Evolutionary conservation across 2,888 invertebrate species (phyloP), one percentile per base, ranked within the genome.

Genomic region (Apodemia hepburni): DNA sequence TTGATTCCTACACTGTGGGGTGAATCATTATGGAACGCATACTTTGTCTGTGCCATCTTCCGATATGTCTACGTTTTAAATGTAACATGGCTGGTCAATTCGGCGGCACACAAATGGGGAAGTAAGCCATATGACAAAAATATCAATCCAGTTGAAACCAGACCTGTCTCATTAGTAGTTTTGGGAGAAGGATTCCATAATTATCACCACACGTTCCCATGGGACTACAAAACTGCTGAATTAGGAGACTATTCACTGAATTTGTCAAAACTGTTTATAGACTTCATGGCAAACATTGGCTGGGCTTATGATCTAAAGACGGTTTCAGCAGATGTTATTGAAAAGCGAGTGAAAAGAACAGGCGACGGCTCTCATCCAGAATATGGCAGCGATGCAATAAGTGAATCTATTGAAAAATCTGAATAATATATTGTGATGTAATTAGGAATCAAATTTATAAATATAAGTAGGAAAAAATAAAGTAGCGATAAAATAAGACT

Each of bases 61-160:
- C 94, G 97, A 61, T 97, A 97, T 87, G 93, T 94, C 42, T 93
- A 95, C 75, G 94, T 95, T 0, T 92, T 98, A 62, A 96, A 98
- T 81, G 94, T 94, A 63, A 98, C 98, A 4, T 98, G 97, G 97
- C 88, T 96, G 65, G 97, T 98, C 49, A 98, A 98, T 89, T 97
- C 96, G 67, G 96, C 96, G 0, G 98, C 98, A 12, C 98, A 98
- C 84, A 91, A 94, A 75, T 96, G 94, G 89, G 96, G 96, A 61
- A 87, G 88, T 71, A 94, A 93, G 73, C 95, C 96, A 22, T 96
- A 96, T 9, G n/a, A 47, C 47, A 47, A 47, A 11, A 8, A n/a
- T 47, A 94, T 97, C 73, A 95, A 94, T 75, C 96, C 97, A 0
- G 87, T 94, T 0, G 94, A 97, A 81, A 96, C 94, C 71, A 84